A percentile compares a stretch with the other conserved stretches of the same genome.
Evolutionary conservation across 1,140 invertebrate genomes (phyloP).

Genomic region (Ceratina calcarata): DNA sequence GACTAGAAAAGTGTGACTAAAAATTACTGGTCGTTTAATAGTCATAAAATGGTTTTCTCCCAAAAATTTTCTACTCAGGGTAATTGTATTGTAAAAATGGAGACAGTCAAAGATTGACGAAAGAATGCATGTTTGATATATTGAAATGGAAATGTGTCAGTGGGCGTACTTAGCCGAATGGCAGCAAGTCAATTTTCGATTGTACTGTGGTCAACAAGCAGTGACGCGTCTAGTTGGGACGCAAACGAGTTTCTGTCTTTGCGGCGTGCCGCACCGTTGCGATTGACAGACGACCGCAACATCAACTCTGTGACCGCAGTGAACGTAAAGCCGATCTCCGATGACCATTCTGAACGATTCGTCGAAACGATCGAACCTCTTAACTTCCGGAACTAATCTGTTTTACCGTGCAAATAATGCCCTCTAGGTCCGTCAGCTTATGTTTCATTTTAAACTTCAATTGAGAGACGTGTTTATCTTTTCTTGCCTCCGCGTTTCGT

Average conservation of each 20-base stretch:
- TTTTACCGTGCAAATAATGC: slow-evolving; percentile 52
- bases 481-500: no score
- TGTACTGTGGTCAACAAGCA: neutral
- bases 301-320: slow-evolving; percentile 57
- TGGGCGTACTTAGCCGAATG: neutral
- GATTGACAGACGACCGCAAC: slow-evolving; percentile 60
- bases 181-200: neutral
- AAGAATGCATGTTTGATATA: no score
- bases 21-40: no score
- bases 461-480: neutral
- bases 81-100: no score
- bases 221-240: slow-evolving; percentile 37
- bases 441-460: slow-evolving; percentile 1
- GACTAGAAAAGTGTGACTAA: no score
- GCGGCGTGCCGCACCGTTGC: slow-evolving; percentile 46
- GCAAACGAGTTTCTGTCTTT: slow-evolving; percentile 52
- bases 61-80: no score
- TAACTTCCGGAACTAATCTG: slow-evolving; percentile 34
- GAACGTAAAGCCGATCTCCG: slow-evolving; percentile 10
- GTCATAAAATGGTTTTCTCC: no score
- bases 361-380: slow-evolving; percentile 15
- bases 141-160: neutral
- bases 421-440: neutral
- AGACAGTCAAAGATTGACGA: no score
- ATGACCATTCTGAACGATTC: no score